Evolutionary conservation across 2,113 vertebrate genomes (phyloP), one percentile per base, ranked within the genome.

Genomic region (Sinocyclocheilus grahami): DNA sequence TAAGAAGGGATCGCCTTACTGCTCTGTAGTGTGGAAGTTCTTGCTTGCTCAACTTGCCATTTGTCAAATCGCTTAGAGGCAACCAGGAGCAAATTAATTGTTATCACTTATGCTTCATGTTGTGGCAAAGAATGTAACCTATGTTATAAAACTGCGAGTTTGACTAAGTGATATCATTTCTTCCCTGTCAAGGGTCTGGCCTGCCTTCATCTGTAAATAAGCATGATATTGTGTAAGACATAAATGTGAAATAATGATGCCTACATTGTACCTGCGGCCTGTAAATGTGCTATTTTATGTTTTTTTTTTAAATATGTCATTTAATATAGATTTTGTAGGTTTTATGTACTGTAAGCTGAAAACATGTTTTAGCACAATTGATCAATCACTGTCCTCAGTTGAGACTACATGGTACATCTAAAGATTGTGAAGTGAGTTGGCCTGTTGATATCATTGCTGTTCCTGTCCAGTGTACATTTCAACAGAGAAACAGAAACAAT

Each of bases 1-100:
- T 48, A 48, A 48, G 58, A 51, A 77, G 60, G 33, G 74, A 86
- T 88, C 27, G 5, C 12, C 33, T 88, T 88, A 76, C 87, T 39
- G 12, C 24, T 42, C 22, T 33, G 27, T 67, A 24, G 33, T 48
- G 75, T 39, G 37, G 55, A 80, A 81, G 69, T 81, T n/a, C 14
- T 27, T 71, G 16, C n/a, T 13, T 30, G 62, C 78, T 78, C 55
- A n/a, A 65, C 39, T 33, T 58, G 7, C 24, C 63, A 14, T 82
- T 63, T 67, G 55, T 87, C 82, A 74, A 24, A 48, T 83, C 0
- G 27, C 22, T 51, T 5, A 65, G 42, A 27, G 11, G 13, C 86
- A 33, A 60, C 30, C 22, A 78, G 37, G 16, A 37, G 53, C 46
- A 20, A 51, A 82, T 51, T 13, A 9, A 20, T 82, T 86, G 22